Evolutionary conservation across 2,113 vertebrate species (phyloP).

Genomic region (Tupaia tana): DNA sequence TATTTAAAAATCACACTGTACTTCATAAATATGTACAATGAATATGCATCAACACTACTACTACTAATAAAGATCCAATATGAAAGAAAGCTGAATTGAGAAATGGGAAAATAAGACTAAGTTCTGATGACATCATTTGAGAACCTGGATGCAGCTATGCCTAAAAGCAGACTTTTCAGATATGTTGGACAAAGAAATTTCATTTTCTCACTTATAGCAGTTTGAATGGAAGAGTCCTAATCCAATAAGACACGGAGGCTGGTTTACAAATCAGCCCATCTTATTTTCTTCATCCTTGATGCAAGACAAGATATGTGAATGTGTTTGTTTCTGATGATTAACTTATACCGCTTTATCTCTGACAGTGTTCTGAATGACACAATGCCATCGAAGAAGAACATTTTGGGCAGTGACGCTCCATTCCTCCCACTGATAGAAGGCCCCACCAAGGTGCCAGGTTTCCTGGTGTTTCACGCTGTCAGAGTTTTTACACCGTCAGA

Average conservation of each 20-base stretch:
- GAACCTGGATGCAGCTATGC: background rate
- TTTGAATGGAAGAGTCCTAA: background rate
- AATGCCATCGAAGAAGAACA: background rate
- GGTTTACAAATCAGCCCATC: background rate
- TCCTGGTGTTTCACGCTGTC: background rate
- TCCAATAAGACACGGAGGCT: background rate
- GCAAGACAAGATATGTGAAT: background rate
- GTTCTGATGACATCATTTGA: background rate
- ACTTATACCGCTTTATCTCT: background rate
- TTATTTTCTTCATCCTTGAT: background rate
- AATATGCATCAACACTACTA: too few species aligned
- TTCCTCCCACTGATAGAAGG: too few species aligned
- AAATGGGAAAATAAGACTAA: background rate
- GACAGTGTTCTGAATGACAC: background rate
- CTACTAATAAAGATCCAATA: background rate
- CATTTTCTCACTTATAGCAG: background rate
- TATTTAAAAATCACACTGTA: too few species aligned
- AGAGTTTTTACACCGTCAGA: background rate
- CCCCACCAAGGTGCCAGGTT: background rate
- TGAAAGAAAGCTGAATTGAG: background rate
- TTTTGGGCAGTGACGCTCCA: background rate
- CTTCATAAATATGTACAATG: too few species aligned
- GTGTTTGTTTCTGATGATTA: background rate
- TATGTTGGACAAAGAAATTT: background rate
- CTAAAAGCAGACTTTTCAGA: background rate